Evolutionary conservation across 1,140 invertebrate genomes (phyloP), one percentile per base, ranked within the genome.

Genomic region (Magallana angulata): DNA sequence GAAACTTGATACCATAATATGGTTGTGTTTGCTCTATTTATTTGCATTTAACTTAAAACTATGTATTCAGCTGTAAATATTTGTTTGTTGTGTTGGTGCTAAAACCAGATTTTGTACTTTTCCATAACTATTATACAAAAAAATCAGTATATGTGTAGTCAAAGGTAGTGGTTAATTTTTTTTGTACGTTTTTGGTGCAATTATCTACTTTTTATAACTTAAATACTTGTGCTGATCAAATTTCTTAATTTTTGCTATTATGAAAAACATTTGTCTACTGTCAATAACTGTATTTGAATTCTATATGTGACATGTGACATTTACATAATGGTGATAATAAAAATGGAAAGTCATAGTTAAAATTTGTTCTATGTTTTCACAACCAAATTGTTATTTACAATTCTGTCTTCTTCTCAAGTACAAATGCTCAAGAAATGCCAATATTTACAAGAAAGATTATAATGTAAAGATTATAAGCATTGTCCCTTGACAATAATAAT

Each of bases 21-120:
- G 68, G 68, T 76, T 76, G 68, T 76, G 68, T 76, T 76, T 76
- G 24, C 68, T 76, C 9, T 76, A 76, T 76, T 76, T 76, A 76
- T 76, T 76, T 76, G 68, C 18, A 76, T 62, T 76, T 76, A 30
- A 30, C 24, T 11, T 16, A 62, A 14, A 16, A 9, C 12, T 8
- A 76, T 76, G 24, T 76, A 76, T 76, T 76, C 68, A 76, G 24
- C 36, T 76, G 68, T 76, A 76, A 76, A 76, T 76, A 76, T 30
- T 30, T 30, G 68, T 76, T 71, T 76, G 68, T 76, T 76, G 68
- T 76, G 68, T 76, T 76, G 68, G 68, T 76, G 68, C 68, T 76
- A 76, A 76, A 76, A 76, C 68, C 68, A 76, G 68, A 76, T 76
- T 76, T 76, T 76, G 68, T 76, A 76, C 68, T 76, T 76, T 76